Evolutionary conservation across 2,113 vertebrate species (phyloP), one percentile per base, ranked within the genome.

Genomic region (Castor canadensis): DNA sequence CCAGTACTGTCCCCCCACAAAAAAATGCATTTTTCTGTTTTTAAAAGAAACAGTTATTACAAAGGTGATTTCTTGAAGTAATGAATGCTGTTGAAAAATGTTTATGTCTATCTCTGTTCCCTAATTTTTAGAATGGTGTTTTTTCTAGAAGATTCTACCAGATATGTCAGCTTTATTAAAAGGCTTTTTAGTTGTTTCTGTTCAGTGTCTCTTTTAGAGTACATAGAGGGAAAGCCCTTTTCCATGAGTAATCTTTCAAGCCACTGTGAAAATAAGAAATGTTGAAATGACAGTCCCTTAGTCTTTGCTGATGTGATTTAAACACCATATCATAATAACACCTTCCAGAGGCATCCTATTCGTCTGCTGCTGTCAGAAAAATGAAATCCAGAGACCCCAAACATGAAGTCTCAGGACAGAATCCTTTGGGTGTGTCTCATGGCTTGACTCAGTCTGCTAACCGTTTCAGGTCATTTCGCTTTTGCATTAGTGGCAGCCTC

Each of bases 371-470:
- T 95, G 87, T 96, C 90, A 92, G 30, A 69, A 87, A 94, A 94
- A 93, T 87, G 58, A 94, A 96, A 95, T 72, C 69, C 72, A 81
- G 88, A 76, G 22, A 60, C 82, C 94, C 77, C 88, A 92, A 89
- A 69, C 54, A 19, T 30, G 79, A 5, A 66, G 52, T 95, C 82
- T 81, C 73, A 60, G 88, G 69, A 71, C 13, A 16, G 72, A 86
- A 77, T 58, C 45, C 19, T 72, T 79, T n/a, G 40, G 77, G 26
- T 79, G 52, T 56, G 52, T 60, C 79, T 88, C 12, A 10, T 66
- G 54, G 49, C 26, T 83, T 54, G n/a, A 12, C 73, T 81, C 38
- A 69, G 40, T 49, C 30, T 73, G 56, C 38, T 64, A 12, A 56
- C 81, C 43, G 26, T 93, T 66, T 24, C 89, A 92, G 24, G 30